phyloP scores from a whole-genome alignment of 2,888 invertebrate species.

The Agrochola lota region DNA sequence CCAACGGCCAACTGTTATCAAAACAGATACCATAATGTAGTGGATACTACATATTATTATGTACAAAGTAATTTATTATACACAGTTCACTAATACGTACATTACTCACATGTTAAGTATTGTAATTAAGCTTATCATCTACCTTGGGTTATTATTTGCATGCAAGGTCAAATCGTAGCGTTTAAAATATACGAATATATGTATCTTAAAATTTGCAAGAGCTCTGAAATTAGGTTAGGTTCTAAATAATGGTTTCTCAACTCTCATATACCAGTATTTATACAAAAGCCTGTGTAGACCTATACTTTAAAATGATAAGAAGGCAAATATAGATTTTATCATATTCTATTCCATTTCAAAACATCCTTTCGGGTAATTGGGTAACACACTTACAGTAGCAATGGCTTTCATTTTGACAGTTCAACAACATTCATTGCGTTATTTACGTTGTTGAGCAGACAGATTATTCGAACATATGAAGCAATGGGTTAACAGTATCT shows the following conservation, averaged over 20 bases:
- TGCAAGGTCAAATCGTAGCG: slow-evolving; percentile 49
- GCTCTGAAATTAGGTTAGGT: neutral
- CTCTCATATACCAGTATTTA: neutral
- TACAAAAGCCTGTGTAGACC: neutral
- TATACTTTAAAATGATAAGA: neutral
- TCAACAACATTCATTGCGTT: too few species aligned
- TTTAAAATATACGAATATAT: neutral
- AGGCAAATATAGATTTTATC: neutral
- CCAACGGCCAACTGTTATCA: slow-evolving; percentile 77
- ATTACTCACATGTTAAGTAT: slow-evolving; percentile 43
- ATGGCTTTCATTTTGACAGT: too few species aligned
- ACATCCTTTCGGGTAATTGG: neutral
- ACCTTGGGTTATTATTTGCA: slow-evolving; percentile 49
- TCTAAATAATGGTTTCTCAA: neutral
- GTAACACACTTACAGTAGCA: too few species aligned
- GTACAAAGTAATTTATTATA: slow-evolving; percentile 43
- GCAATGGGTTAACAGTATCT: too few species aligned
- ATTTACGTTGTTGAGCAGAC: too few species aligned
- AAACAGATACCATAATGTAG: slow-evolving; percentile 65
- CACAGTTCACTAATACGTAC: slow-evolving; percentile 51
- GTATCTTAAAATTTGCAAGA: neutral
- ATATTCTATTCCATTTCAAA: too few species aligned
- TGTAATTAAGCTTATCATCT: slow-evolving; percentile 46
- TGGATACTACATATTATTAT: slow-evolving; percentile 37
- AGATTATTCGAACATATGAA: too few species aligned